phyloP scores from a whole-genome alignment of 2,888 invertebrate species.

The Lepeophtheirus nordmannii region DNA sequence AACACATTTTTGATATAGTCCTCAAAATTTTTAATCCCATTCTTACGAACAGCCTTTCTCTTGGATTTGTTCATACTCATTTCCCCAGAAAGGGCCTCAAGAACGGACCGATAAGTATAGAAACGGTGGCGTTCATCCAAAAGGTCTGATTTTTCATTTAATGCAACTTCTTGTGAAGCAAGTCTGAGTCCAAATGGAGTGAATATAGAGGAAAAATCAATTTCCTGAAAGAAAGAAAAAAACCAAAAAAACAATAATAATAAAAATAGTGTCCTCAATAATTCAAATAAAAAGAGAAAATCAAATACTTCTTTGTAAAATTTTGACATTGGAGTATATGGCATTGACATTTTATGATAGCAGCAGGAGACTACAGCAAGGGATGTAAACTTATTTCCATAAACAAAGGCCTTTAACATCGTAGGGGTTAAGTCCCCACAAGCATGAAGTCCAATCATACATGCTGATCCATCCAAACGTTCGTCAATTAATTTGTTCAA shows the following conservation, averaged over 20 bases:
- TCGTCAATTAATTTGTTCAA: not conserved
- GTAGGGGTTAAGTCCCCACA: not conserved
- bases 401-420: not conserved
- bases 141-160: not conserved
- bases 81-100: not conserved
- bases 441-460: not conserved
- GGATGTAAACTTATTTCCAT: not conserved
- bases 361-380: not conserved
- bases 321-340: not conserved
- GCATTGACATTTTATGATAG: constrained; percentile 1
- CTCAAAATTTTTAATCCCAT: not conserved
- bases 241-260: too few species aligned
- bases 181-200: not conserved
- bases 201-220: not conserved
- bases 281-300: too few species aligned
- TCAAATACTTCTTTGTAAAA: not conserved
- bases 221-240: not conserved
- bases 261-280: too few species aligned
- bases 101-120: not conserved
- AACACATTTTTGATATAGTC: not conserved
- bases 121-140: not conserved
- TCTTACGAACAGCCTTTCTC: not conserved
- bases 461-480: not conserved
- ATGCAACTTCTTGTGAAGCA: not conserved
- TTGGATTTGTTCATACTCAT: not conserved